Conservation (phyloP, 2,888 invertebrate genomes). For the Nephrotoma flavescens region DNA sequence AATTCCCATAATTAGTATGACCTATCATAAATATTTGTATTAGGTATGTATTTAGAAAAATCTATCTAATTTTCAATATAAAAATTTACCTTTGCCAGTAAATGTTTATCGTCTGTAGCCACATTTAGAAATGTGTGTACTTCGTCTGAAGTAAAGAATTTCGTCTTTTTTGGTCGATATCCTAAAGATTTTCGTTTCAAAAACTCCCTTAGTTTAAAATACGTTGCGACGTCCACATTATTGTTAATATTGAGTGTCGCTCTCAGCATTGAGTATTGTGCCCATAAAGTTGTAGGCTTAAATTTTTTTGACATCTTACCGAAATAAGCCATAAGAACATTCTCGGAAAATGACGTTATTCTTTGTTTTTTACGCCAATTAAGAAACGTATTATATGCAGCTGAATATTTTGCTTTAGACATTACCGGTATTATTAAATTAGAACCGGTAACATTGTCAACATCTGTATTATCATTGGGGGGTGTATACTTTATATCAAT, state of each 20-base stretch:
- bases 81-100: slow-evolving; percentile 13
- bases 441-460: too few relatives aligned
- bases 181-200: slow-evolving; percentile 18
- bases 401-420: slow-evolving; percentile 1
- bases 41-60: background rate
- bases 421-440: background rate
- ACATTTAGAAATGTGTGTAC: slow-evolving; percentile 16
- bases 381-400: slow-evolving; percentile 6
- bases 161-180: slow-evolving; percentile 18
- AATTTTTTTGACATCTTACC: slow-evolving; percentile 13
- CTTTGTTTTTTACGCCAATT: slow-evolving; percentile 7
- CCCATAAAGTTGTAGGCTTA: slow-evolving; percentile 16
- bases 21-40: background rate
- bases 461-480: too few relatives aligned
- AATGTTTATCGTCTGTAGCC: slow-evolving; percentile 16
- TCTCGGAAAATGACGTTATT: slow-evolving; percentile 7
- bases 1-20: slow-evolving; percentile 11
- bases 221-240: slow-evolving; percentile 13
- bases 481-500: too few relatives aligned
- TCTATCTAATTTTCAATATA: background rate
- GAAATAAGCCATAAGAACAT: slow-evolving; percentile 15
- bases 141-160: slow-evolving; percentile 17
- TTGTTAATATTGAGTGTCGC: slow-evolving; percentile 12
- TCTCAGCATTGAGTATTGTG: slow-evolving; percentile 17
- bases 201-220: slow-evolving; percentile 13